These are phyloP conservation scores for Augochlorella aurata DNA, from an alignment of 2,888 invertebrate species.

Conservation along the genomic window DNA sequence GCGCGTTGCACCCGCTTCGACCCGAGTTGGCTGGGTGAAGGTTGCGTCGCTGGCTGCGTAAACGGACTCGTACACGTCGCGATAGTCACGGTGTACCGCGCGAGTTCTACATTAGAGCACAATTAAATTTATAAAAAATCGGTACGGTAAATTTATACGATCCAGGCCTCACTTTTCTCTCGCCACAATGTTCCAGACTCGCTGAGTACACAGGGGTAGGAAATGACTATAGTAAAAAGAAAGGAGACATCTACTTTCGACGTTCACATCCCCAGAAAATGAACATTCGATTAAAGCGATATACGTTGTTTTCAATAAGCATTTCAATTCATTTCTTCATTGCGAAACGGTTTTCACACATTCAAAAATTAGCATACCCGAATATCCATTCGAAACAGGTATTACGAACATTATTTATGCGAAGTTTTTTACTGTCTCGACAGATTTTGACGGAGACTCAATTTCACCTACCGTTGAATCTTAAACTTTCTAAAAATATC, in stretches of 20 bases:
- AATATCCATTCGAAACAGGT: background rate
- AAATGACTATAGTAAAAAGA: too few species aligned
- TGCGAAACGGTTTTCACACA: background rate
- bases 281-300: background rate
- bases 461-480: background rate
- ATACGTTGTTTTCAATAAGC: background rate
- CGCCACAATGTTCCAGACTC: too few species aligned
- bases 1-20: constrained; percentile 2
- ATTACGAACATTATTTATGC: constrained; percentile 14
- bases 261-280: background rate
- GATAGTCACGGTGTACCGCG: background rate
- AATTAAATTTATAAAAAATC: too few species aligned
- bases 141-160: too few species aligned
- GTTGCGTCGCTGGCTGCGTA: constrained; percentile 2
- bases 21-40: constrained; percentile 1
- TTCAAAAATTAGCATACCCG: background rate
- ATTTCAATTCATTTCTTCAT: background rate
- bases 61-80: background rate
- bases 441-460: background rate
- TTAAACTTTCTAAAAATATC: constrained; percentile 7
- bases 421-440: background rate
- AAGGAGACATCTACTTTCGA: too few species aligned
- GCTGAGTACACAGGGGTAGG: too few species aligned
- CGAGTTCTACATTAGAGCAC: too few species aligned
- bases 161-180: too few species aligned